These are phyloP conservation scores for Blera fallax DNA, from an alignment of 2,888 invertebrate species.

Conservation along the genomic window DNA sequence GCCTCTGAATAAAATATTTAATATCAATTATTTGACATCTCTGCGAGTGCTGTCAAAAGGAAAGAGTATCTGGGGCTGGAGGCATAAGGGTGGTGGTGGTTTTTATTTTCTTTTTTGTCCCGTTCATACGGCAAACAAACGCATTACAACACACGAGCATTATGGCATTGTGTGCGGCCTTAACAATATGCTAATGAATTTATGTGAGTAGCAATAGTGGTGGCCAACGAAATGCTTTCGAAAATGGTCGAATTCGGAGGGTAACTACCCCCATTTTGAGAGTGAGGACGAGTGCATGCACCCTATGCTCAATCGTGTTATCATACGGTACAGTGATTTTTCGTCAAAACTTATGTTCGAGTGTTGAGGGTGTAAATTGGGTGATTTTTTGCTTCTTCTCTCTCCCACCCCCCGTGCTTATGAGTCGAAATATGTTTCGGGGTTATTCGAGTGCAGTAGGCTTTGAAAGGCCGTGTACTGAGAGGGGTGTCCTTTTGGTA, in stretches of 20 bases:
- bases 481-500: constrained; percentile 23
- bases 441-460: constrained; percentile 15
- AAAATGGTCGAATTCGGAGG: constrained; percentile 20
- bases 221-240: neutral
- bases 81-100: constrained; percentile 11
- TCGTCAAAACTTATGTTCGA: constrained; percentile 68
- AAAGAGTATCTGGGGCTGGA: neutral
- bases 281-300: constrained; percentile 12
- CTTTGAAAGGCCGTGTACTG: neutral
- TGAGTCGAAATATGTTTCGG: constrained; percentile 3
- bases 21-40: constrained; percentile 70
- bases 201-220: constrained; percentile 15
- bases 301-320: constrained; percentile 61
- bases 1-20: constrained; percentile 63
- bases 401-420: neutral
- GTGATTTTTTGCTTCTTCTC: constrained; percentile 9
- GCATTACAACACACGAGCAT: constrained; percentile 60
- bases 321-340: constrained; percentile 68
- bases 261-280: constrained; percentile 37
- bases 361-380: constrained; percentile 72
- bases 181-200: constrained; percentile 72
- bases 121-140: constrained; percentile 49
- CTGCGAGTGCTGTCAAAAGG: constrained; percentile 45
- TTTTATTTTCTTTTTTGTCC: constrained; percentile 12
- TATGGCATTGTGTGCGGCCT: constrained; percentile 47